Percentiles rank a stretch among this genome's conserved stretches.
Evolutionary conservation across 2,888 invertebrate genomes (phyloP).

Genomic region (Drosophila lutescens): DNA sequence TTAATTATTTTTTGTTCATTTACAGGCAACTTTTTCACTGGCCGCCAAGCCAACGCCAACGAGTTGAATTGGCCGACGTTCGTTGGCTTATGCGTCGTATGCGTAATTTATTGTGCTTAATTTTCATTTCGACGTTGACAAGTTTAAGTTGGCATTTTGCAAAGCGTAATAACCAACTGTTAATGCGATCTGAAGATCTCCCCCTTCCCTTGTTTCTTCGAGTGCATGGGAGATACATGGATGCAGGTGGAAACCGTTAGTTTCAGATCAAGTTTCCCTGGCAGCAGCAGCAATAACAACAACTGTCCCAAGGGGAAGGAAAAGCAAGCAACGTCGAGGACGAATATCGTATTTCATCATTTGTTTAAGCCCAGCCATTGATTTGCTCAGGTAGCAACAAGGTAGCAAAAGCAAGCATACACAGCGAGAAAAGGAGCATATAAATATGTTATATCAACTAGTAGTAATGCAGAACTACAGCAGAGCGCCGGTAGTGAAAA

Average conservation of each 20-base stretch:
- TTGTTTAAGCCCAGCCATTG: constrained; percentile 44
- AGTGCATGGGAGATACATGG: background rate
- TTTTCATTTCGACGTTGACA: constrained; percentile 59
- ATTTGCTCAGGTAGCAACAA: constrained; percentile 26
- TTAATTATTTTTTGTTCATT: constrained; percentile 78
- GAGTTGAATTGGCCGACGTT: constrained; percentile 16
- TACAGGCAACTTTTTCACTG: constrained; percentile 49
- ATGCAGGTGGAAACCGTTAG: constrained; percentile 9
- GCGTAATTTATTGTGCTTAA: constrained; percentile 69
- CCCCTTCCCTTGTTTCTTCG: background rate
- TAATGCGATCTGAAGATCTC: background rate
- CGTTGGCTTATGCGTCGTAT: constrained; percentile 72
- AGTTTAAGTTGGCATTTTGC: constrained; percentile 57
- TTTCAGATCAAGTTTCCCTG: constrained; percentile 9
- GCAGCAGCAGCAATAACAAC: background rate
- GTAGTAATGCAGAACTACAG: no score
- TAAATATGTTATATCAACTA: no score
- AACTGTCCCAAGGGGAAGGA: constrained; percentile 7
- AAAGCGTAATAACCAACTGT: constrained; percentile 21
- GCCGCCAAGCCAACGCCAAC: background rate
- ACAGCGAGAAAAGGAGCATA: background rate
- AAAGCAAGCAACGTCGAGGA: constrained; percentile 18
- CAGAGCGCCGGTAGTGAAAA: no score
- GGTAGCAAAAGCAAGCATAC: constrained; percentile 1
- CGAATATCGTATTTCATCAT: constrained; percentile 64